Percentiles rank a stretch among this genome's conserved stretches.
phyloP scores from a whole-genome alignment of 2,797 vertebrate species.

The Melanotaenia boesemani region DNA sequence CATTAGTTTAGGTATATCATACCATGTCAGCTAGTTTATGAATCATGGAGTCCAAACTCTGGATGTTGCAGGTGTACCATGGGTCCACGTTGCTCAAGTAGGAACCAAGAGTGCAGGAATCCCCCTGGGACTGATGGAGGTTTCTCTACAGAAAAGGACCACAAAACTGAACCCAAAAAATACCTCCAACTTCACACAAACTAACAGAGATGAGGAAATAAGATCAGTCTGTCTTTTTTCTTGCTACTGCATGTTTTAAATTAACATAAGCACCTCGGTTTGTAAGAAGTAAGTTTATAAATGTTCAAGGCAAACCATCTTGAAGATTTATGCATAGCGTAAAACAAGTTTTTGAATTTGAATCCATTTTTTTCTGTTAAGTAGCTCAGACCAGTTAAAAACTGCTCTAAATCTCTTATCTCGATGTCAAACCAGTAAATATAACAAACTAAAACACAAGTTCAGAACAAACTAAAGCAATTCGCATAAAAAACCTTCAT shows the following conservation, averaged over 20 bases:
- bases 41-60: conserved; percentile 87
- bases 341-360: not conserved
- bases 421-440: no score
- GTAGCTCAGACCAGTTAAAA: not conserved
- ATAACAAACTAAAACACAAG: no score
- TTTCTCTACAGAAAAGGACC: conserved; percentile 72
- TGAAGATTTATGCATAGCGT: not conserved
- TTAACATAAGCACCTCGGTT: no score
- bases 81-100: conserved; percentile 91
- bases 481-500: no score
- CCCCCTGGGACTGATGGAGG: conserved; percentile 31
- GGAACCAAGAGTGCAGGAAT: conserved; percentile 85
- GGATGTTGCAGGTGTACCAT: conserved; percentile 93
- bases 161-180: conserved; percentile 30
- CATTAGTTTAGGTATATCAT: conserved; percentile 30
- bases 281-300: not conserved
- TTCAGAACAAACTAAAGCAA: no score
- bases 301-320: not conserved
- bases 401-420: no score
- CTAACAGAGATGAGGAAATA: not conserved
- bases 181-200: not conserved
- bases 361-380: not conserved
- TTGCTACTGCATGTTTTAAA: no score
- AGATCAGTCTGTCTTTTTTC: not conserved
- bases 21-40: conserved; percentile 92